phyloP scores from a whole-genome alignment of 2,888 invertebrate species.

The Fabriciana adippe region DNA sequence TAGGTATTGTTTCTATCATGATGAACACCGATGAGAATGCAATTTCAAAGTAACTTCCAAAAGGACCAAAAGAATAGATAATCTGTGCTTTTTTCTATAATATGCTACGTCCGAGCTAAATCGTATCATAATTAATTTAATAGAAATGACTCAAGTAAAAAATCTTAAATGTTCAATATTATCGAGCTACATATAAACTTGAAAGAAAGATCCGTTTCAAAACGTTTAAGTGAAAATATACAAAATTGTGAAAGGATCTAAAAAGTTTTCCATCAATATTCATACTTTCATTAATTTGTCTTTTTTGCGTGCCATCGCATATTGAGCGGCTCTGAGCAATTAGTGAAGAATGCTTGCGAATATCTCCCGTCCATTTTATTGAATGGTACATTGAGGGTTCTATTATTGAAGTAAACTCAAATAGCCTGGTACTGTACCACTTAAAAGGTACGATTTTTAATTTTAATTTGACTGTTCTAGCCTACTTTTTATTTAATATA shows the following conservation, averaged over 20 bases:
- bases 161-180: neutral
- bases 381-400: conserved; percentile 45
- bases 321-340: conserved; percentile 66
- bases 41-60: too few species aligned
- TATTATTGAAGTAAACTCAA: conserved; percentile 21
- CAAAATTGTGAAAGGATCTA: conserved; percentile 34
- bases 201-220: conserved; percentile 1
- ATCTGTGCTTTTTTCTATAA: too few species aligned
- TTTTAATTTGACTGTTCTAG: too few species aligned
- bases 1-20: too few species aligned
- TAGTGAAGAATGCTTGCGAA: conserved; percentile 67
- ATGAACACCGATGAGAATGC: too few species aligned
- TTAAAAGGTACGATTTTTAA: too few species aligned
- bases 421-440: neutral
- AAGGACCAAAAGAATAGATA: too few species aligned
- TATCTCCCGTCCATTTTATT: conserved; percentile 63
- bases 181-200: neutral
- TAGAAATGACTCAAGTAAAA: too few species aligned
- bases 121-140: too few species aligned
- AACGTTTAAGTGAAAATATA: conserved; percentile 9
- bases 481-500: too few species aligned
- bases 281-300: conserved; percentile 67
- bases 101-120: too few species aligned
- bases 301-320: conserved; percentile 68
- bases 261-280: conserved; percentile 56